These are phyloP conservation scores for Sinopyrophorus schimmeli DNA, from an alignment of 2,888 invertebrate genomes.

Conservation along the genomic window DNA sequence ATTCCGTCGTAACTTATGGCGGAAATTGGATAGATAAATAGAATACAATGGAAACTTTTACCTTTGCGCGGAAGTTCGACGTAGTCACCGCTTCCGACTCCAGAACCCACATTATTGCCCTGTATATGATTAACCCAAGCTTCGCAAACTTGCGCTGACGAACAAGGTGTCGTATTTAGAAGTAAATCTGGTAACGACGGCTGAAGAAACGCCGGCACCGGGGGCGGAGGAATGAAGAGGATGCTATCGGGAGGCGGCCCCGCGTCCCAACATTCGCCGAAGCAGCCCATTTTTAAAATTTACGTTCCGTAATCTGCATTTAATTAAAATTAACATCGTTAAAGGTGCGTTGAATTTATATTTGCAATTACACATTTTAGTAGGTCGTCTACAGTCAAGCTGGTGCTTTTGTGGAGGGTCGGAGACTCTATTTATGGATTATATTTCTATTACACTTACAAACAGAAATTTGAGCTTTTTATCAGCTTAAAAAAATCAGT, in stretches of 20 bases:
- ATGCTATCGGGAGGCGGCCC: slow-evolving; percentile 83
- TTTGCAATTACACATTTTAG: too few relatives aligned
- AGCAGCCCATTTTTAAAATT: slow-evolving; percentile 58
- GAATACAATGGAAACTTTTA: slow-evolving; percentile 44
- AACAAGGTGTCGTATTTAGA: slow-evolving; percentile 66
- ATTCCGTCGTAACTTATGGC: too few relatives aligned
- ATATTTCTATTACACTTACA: too few relatives aligned
- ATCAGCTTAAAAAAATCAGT: too few relatives aligned
- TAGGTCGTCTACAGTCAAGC: too few relatives aligned
- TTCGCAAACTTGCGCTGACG: slow-evolving; percentile 66
- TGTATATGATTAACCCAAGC: slow-evolving; percentile 53
- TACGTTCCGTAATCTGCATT: neutral
- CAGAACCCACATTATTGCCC: slow-evolving; percentile 47
- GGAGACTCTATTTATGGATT: too few relatives aligned
- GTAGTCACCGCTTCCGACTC: slow-evolving; percentile 59
- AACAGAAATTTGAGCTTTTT: too few relatives aligned
- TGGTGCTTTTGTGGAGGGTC: too few relatives aligned
- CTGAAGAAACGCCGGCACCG: slow-evolving; percentile 75
- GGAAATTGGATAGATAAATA: slow-evolving; percentile 3
- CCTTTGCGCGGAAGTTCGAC: slow-evolving; percentile 80
- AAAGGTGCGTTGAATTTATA: too few relatives aligned
- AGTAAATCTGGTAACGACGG: slow-evolving; percentile 53
- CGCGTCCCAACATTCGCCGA: slow-evolving; percentile 63
- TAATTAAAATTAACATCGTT: slow-evolving; percentile 2
- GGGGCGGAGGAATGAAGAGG: slow-evolving; percentile 82